These are phyloP conservation scores for Aphaenogaster ashmeadi DNA, from an alignment of 1,140 invertebrate genomes.

Conservation along the genomic window DNA sequence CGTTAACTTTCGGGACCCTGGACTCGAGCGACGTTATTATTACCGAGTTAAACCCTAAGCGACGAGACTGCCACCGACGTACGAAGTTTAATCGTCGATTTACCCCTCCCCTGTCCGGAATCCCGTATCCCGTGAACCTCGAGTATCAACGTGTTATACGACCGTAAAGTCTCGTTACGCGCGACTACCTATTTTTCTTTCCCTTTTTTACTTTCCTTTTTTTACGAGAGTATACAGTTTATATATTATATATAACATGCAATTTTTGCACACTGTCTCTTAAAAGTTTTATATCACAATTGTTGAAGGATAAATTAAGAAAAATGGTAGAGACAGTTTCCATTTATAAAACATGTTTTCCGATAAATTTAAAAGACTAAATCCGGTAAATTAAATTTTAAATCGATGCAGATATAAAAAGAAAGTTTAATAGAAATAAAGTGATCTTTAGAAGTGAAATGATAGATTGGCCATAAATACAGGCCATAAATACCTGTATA, in stretches of 20 bases:
- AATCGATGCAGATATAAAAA: not conserved
- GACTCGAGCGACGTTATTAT: conserved; percentile 46
- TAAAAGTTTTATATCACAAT: not conserved
- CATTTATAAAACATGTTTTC: not conserved
- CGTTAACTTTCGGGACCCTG: conserved; percentile 55
- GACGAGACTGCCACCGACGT: conserved; percentile 44
- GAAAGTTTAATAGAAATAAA: not conserved
- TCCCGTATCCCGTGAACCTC: conserved; percentile 14
- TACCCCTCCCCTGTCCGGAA: conserved; percentile 19
- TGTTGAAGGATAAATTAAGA: not conserved
- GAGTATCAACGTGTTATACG: conserved; percentile 36
- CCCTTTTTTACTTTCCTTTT: too few species aligned
- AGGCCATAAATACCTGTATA: too few species aligned
- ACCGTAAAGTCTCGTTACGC: conserved; percentile 35
- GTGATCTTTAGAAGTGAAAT: too few species aligned
- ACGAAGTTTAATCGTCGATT: conserved; percentile 61
- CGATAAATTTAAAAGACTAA: not conserved
- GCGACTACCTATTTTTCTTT: not conserved
- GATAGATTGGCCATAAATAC: too few species aligned
- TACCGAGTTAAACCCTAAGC: conserved; percentile 60
- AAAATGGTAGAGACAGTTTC: not conserved
- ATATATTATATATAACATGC: conserved; percentile 1
- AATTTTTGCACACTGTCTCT: not conserved
- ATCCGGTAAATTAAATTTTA: not conserved
- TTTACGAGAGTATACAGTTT: not conserved